These are phyloP conservation scores for Pipa parva DNA, from an alignment of 2,113 vertebrate species.

Conservation along the genomic window DNA sequence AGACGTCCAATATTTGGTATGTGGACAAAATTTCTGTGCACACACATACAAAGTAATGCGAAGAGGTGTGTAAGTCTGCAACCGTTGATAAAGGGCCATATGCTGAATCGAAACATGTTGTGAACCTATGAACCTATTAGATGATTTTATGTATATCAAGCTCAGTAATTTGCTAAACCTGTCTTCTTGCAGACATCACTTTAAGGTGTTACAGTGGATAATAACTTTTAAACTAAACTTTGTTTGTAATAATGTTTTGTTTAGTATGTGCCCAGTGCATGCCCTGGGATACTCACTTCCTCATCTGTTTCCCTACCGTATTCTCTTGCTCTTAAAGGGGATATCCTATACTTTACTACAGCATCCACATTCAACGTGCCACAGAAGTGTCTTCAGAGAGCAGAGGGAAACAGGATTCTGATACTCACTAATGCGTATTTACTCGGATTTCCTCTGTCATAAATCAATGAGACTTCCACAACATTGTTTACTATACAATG, in stretches of 20 bases:
- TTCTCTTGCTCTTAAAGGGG: constrained; percentile 17
- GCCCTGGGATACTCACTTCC: not conserved
- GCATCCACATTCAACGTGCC: constrained; percentile 4
- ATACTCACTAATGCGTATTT: constrained; percentile 33
- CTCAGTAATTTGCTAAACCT: not conserved
- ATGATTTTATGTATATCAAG: too few relatives aligned
- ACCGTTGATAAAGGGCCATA: too few relatives aligned
- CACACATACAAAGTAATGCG: too few relatives aligned
- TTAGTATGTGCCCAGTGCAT: not conserved
- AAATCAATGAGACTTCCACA: constrained; percentile 34
- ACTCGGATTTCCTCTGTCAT: constrained; percentile 34
- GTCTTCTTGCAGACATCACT: not conserved
- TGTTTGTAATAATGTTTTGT: not conserved
- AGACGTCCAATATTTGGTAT: too few relatives aligned
- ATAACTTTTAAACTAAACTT: not conserved
- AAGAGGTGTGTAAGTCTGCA: too few relatives aligned
- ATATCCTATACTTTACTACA: constrained; percentile 28
- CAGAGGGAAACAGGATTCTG: constrained; percentile 36
- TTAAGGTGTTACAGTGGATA: not conserved
- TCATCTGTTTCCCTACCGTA: not conserved
- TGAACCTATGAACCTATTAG: too few relatives aligned
- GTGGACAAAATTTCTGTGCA: too few relatives aligned
- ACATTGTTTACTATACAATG: constrained; percentile 28
- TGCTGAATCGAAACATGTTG: too few relatives aligned
- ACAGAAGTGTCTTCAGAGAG: constrained; percentile 12